These are phyloP conservation scores for Drosophila subpulchrella DNA, from an alignment of 1,140 invertebrate species.

Conservation along the genomic window DNA sequence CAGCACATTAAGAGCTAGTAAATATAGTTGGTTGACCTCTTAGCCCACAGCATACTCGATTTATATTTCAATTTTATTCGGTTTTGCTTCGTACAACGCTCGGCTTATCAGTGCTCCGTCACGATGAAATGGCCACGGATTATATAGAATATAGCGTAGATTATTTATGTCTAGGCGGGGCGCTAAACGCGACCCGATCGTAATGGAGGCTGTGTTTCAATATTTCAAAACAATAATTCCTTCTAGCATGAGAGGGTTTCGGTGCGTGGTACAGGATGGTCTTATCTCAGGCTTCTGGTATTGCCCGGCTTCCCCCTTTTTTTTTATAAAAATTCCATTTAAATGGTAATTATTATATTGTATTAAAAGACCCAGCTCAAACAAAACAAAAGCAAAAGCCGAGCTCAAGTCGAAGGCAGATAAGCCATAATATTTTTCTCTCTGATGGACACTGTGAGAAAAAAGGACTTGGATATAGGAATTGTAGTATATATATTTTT, in stretches of 20 bases:
- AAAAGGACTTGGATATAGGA: not conserved
- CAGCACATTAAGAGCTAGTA: constrained; percentile 27
- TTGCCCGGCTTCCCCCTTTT: constrained; percentile 10
- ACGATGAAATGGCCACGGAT: constrained; percentile 58
- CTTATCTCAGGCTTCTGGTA: constrained; percentile 53
- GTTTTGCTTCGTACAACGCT: constrained; percentile 26
- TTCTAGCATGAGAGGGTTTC: constrained; percentile 2
- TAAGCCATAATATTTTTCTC: constrained; percentile 33
- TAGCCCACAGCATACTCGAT: constrained; percentile 26
- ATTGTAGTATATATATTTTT: too few relatives aligned
- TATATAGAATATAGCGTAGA: constrained; percentile 32
- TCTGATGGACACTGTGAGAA: constrained; percentile 3
- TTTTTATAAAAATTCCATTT: constrained; percentile 39
- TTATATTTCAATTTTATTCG: constrained; percentile 27
- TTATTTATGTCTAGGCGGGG: constrained; percentile 55
- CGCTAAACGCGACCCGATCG: constrained; percentile 43
- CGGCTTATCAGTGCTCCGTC: constrained; percentile 50
- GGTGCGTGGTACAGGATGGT: constrained; percentile 24
- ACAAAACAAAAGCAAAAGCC: constrained; percentile 45
- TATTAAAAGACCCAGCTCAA: constrained; percentile 59
- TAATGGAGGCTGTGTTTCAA: constrained; percentile 48
- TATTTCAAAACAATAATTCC: constrained; percentile 37
- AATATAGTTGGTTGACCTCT: constrained; percentile 27
- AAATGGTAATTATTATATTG: constrained; percentile 57
- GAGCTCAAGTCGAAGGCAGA: constrained; percentile 22